Evolutionary conservation across 2,113 vertebrate species (phyloP).

Genomic region (Seriola quinqueradiata): DNA sequence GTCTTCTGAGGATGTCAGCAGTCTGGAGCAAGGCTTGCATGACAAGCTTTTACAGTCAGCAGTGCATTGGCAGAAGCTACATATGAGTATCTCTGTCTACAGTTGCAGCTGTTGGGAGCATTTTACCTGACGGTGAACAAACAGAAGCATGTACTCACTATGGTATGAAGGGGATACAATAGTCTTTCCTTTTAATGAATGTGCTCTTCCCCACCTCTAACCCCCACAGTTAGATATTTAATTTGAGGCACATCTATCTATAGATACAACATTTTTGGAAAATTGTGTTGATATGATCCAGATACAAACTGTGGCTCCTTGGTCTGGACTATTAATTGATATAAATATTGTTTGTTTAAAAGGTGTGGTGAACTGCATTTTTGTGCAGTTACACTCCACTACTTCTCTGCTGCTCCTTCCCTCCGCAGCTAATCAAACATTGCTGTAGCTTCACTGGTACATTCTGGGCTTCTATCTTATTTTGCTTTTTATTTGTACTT

Average conservation of each 20-base stretch:
- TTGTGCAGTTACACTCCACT: conserved; percentile 8
- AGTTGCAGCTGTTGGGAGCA: conserved; percentile 36
- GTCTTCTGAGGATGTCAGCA: conserved; percentile 44
- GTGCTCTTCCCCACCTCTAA: neutral
- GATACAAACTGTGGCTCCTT: conserved; percentile 5
- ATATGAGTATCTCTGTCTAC: conserved; percentile 5
- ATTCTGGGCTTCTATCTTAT: conserved; percentile 40
- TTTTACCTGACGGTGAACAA: conserved; percentile 9
- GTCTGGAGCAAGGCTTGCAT: conserved; percentile 29
- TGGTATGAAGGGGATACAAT: neutral
- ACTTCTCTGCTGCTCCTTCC: conserved; percentile 1
- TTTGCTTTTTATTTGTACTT: conserved; percentile 65
- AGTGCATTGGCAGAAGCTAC: conserved; percentile 20
- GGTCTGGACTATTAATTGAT: conserved; percentile 23
- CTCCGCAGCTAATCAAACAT: conserved; percentile 67
- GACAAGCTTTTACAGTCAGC: conserved; percentile 29
- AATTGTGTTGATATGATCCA: conserved; percentile 12
- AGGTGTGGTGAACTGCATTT: conserved; percentile 28
- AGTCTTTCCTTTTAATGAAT: neutral
- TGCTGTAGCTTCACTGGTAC: conserved; percentile 25
- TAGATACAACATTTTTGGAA: conserved; percentile 4
- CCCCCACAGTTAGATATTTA: neutral
- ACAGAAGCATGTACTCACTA: neutral
- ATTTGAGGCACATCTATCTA: neutral
- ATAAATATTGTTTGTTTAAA: conserved; percentile 44